Percentiles rank a stretch among this genome's conserved stretches.
These are phyloP conservation scores for Heterocephalus glaber DNA, from an alignment of 2,113 vertebrate species.

Conservation along the genomic window DNA sequence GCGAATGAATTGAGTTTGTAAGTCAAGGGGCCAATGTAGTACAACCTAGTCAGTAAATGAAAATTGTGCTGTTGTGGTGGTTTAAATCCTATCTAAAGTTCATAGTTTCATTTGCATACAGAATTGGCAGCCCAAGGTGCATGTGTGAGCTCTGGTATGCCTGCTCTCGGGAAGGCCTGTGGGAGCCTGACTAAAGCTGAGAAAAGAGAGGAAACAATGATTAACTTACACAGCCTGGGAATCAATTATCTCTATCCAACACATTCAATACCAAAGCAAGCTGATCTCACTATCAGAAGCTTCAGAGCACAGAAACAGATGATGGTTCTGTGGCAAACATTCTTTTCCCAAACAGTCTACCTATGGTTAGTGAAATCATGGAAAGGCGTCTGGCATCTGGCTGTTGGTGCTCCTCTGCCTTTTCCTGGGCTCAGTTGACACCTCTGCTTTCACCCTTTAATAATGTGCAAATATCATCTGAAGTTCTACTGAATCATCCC, in stretches of 20 bases:
- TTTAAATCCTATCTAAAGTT: slow-evolving; percentile 73
- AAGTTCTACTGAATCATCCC: not conserved
- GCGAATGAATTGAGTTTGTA: too few relatives aligned
- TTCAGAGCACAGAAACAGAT: slow-evolving; percentile 44
- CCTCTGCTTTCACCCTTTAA: not conserved
- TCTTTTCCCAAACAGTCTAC: slow-evolving; percentile 33
- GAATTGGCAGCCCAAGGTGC: slow-evolving; percentile 52
- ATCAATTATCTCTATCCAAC: slow-evolving; percentile 72
- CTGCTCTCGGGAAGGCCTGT: not conserved
- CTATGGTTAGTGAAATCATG: slow-evolving; percentile 13
- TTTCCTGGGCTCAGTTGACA: not conserved
- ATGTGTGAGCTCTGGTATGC: not conserved
- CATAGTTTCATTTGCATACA: slow-evolving; percentile 20
- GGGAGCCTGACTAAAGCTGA: not conserved
- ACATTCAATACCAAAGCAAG: slow-evolving; percentile 34
- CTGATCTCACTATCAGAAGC: slow-evolving; percentile 51
- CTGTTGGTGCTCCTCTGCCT: not conserved
- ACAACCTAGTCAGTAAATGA: slow-evolving; percentile 77
- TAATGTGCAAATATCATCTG: not conserved
- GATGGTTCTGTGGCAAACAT: slow-evolving; percentile 2
- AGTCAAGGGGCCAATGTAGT: slow-evolving; percentile 37
- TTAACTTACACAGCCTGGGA: slow-evolving; percentile 66
- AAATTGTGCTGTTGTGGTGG: slow-evolving; percentile 12
- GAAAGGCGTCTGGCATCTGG: slow-evolving; percentile 45
- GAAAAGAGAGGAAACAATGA: slow-evolving; percentile 20